Evolutionary conservation across 2,797 vertebrate species (phyloP).

Genomic region (Meda fulgida): DNA sequence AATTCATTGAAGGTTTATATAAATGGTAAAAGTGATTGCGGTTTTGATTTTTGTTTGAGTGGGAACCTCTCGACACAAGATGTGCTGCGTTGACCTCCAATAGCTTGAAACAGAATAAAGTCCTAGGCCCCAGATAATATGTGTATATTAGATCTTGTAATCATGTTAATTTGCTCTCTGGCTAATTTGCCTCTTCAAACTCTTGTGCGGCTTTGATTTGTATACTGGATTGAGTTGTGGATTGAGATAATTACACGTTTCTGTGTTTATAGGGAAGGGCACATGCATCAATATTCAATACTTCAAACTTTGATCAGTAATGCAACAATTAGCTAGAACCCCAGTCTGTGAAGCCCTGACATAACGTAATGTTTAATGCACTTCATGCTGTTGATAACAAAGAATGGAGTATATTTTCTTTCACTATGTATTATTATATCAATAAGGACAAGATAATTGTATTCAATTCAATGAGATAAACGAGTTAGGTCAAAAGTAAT

Average conservation of each 20-base stretch:
- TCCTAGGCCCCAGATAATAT: not conserved
- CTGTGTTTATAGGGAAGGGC: not conserved
- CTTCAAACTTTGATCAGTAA: not conserved
- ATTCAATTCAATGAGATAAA: too few species aligned
- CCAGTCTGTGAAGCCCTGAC: not conserved
- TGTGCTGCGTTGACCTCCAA: slow-evolving; percentile 4
- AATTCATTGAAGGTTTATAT: not conserved
- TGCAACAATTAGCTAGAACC: not conserved
- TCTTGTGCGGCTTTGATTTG: slow-evolving; percentile 10
- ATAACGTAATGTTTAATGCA: not conserved
- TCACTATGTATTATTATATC: not conserved
- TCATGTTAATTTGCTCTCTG: slow-evolving; percentile 24
- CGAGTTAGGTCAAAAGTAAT: too few species aligned
- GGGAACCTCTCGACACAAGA: not conserved
- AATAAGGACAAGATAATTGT: too few species aligned
- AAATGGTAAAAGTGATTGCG: not conserved
- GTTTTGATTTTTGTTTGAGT: not conserved
- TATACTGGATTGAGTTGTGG: not conserved
- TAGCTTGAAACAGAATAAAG: slow-evolving; percentile 17
- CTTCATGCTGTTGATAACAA: not conserved
- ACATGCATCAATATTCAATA: not conserved
- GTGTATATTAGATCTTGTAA: slow-evolving; percentile 26
- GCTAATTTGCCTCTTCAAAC: slow-evolving; percentile 15
- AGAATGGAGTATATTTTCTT: not conserved
- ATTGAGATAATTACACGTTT: slow-evolving; percentile 31